These are phyloP conservation scores for Seriola aureovittata DNA, from an alignment of 2,113 vertebrate genomes.

Conservation along the genomic window DNA sequence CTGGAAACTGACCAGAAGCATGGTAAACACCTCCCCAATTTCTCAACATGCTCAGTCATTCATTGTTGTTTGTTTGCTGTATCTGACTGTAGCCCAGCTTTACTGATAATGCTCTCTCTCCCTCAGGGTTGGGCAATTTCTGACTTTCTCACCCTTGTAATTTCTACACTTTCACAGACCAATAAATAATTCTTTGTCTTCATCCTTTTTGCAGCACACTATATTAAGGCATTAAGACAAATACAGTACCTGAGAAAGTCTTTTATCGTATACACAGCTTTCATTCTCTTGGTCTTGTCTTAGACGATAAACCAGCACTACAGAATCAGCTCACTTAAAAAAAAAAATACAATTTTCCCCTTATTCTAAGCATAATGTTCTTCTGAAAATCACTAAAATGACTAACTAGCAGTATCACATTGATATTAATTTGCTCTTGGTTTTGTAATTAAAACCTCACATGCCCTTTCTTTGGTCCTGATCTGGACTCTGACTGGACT, in stretches of 20 bases:
- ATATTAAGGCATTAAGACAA: background rate
- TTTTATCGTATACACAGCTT: background rate
- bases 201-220: background rate
- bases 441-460: background rate
- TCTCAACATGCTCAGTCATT: background rate
- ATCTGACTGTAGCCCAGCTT: background rate
- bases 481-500: background rate
- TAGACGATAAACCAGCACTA: background rate
- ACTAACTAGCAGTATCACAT: background rate
- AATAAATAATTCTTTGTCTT: background rate
- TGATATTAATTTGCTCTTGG: background rate
- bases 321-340: background rate
- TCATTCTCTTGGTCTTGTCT: background rate
- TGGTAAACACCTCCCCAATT: too few species aligned
- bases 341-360: background rate
- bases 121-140: too few species aligned
- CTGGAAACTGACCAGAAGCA: background rate
- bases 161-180: background rate
- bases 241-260: background rate
- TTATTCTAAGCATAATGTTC: background rate
- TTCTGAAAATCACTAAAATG: background rate
- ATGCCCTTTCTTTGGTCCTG: background rate
- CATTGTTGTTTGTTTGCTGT: background rate
- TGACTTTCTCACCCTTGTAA: background rate
- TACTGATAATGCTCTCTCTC: background rate